Evolutionary conservation across 2,797 vertebrate species (phyloP).

Genomic region (Nannoperca australis): DNA sequence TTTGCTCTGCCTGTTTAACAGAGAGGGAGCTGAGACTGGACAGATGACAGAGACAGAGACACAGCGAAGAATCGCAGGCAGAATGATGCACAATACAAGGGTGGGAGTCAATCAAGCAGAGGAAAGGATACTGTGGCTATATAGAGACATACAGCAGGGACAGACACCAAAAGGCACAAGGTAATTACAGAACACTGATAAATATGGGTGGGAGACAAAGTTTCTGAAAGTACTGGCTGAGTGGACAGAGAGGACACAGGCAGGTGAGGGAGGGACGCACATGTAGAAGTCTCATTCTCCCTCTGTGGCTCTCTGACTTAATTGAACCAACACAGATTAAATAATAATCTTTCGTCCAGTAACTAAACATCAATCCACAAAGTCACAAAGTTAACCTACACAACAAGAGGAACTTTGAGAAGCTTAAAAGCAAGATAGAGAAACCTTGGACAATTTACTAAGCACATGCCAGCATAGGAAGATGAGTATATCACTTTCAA

Average conservation of each 20-base stretch:
- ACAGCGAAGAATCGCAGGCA: constrained; percentile 32
- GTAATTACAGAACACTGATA: constrained; percentile 47
- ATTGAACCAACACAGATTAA: constrained; percentile 50
- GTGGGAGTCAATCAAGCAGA: constrained; percentile 45
- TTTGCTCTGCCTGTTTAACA: constrained; percentile 82
- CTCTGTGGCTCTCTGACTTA: constrained; percentile 37
- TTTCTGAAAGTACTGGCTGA: constrained; percentile 29
- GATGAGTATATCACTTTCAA: background rate
- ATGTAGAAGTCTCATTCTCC: constrained; percentile 18
- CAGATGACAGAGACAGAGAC: constrained; percentile 65
- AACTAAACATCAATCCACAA: constrained; percentile 35
- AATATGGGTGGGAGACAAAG: constrained; percentile 29
- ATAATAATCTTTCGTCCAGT: constrained; percentile 27
- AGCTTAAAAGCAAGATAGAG: constrained; percentile 31
- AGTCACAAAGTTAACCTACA: constrained; percentile 23
- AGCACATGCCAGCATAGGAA: constrained; percentile 8
- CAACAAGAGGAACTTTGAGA: constrained; percentile 29
- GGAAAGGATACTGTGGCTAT: constrained; percentile 20
- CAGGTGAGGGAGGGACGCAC: constrained; percentile 42
- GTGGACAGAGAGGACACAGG: constrained; percentile 47
- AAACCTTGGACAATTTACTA: constrained; percentile 17
- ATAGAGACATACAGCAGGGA: constrained; percentile 14
- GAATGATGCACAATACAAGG: constrained; percentile 38
- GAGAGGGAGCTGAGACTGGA: constrained; percentile 66
- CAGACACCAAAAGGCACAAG: constrained; percentile 29